Conservation (phyloP, 2,113 vertebrate species). For the Psophia crepitans region DNA sequence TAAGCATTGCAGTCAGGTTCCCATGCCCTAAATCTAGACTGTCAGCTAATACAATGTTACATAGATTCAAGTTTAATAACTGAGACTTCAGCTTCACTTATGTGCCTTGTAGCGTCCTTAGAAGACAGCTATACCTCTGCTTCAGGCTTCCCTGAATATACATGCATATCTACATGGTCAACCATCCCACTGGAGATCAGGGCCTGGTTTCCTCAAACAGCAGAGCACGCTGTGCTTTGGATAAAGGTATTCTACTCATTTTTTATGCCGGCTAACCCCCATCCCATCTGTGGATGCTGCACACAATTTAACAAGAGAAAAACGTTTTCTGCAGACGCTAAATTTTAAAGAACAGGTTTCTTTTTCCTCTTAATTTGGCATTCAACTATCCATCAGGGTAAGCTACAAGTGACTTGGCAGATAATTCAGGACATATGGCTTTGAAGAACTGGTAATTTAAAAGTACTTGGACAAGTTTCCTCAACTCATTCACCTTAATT, state of each 20-base stretch:
- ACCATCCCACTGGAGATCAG: neutral
- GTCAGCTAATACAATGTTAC: neutral
- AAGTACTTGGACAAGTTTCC: conserved; percentile 1
- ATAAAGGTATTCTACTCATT: neutral
- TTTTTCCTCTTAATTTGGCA: neutral
- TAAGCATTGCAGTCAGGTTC: neutral
- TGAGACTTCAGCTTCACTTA: neutral
- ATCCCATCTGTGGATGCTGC: neutral
- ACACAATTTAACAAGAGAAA: neutral
- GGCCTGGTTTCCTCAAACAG: neutral
- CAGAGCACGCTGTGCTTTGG: neutral
- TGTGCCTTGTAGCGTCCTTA: neutral
- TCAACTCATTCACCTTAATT: conserved; percentile 13
- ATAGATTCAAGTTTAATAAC: neutral
- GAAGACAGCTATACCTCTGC: neutral
- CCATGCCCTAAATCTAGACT: neutral
- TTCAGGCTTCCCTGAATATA: neutral
- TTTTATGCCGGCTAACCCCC: neutral
- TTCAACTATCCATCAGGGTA: neutral
- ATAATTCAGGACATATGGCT: conserved; percentile 34
- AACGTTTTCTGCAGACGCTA: neutral
- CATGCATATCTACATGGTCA: neutral
- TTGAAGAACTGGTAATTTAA: conserved; percentile 22
- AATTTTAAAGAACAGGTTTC: neutral
- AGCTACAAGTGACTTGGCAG: conserved; percentile 43